phyloP scores from a whole-genome alignment of 2,888 invertebrate species.

The Hirtodrosophila duncani region DNA sequence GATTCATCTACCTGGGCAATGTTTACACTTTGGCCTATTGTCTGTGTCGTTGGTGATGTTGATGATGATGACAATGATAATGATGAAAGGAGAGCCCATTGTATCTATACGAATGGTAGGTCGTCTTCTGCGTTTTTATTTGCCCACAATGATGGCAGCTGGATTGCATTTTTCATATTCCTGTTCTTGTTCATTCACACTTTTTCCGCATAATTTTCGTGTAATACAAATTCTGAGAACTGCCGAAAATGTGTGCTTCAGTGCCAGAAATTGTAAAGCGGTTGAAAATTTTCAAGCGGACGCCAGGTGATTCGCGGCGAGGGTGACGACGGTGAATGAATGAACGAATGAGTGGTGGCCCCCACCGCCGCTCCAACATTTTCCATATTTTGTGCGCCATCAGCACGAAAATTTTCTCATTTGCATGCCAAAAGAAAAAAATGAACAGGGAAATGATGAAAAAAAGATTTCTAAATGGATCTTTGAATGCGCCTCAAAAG shows the following conservation, averaged over 20 bases:
- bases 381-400: too few relatives aligned
- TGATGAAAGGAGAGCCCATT: conserved; percentile 29
- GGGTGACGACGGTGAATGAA: too few relatives aligned
- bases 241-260: too few relatives aligned
- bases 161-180: conserved; percentile 30
- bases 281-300: too few relatives aligned
- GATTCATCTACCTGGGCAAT: conserved; percentile 31
- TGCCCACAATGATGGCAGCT: conserved; percentile 56
- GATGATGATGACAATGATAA: conserved; percentile 38
- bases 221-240: too few relatives aligned
- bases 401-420: conserved; percentile 30
- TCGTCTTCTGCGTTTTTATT: conserved; percentile 46
- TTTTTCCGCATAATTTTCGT: too few relatives aligned
- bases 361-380: too few relatives aligned
- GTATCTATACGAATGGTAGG: too few relatives aligned
- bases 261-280: too few relatives aligned
- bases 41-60: conserved; percentile 28
- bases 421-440: conserved; percentile 36
- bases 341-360: too few relatives aligned
- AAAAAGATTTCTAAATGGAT: conserved; percentile 4
- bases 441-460: conserved; percentile 1
- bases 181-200: too few relatives aligned
- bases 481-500: conserved; percentile 5
- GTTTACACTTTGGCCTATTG: conserved; percentile 65
- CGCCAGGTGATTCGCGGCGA: too few relatives aligned